Evolutionary conservation across 2,797 vertebrate species (phyloP).

Genomic region (Tenualosa thibaudeaui): DNA sequence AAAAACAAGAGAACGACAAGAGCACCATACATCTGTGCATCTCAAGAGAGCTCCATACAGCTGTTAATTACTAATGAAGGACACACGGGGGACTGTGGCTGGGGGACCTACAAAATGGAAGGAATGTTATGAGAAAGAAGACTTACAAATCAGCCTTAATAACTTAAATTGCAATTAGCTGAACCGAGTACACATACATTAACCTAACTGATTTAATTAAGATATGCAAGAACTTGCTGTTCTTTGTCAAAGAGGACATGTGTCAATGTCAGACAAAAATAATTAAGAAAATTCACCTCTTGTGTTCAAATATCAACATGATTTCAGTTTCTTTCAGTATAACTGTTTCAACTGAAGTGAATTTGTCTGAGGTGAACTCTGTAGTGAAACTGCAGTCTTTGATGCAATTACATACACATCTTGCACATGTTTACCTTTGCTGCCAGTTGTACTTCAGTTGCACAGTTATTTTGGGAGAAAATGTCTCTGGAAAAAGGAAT

Average conservation of each 20-base stretch:
- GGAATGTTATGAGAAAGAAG: not conserved
- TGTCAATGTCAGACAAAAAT: conserved; percentile 30
- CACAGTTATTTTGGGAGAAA: not conserved
- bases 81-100: conserved; percentile 53
- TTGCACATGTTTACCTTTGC: not conserved
- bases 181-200: not conserved
- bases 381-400: not conserved
- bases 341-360: not conserved
- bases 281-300: not conserved
- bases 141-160: not conserved
- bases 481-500: not conserved
- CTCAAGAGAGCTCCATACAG: conserved; percentile 61
- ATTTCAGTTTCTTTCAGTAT: not conserved
- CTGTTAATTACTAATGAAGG: conserved; percentile 69
- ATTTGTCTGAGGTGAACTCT: too few species aligned
- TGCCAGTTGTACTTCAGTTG: too few species aligned
- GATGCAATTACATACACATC: too few species aligned
- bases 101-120: conserved; percentile 62
- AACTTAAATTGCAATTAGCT: conserved; percentile 20
- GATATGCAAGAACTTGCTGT: conserved; percentile 56
- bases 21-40: conserved; percentile 52
- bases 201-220: conserved; percentile 68
- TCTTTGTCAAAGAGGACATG: conserved; percentile 33
- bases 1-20: conserved; percentile 48
- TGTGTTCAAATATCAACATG: not conserved